phyloP scores from a whole-genome alignment of 2,888 invertebrate species.

The Gasteruption jaculator region DNA sequence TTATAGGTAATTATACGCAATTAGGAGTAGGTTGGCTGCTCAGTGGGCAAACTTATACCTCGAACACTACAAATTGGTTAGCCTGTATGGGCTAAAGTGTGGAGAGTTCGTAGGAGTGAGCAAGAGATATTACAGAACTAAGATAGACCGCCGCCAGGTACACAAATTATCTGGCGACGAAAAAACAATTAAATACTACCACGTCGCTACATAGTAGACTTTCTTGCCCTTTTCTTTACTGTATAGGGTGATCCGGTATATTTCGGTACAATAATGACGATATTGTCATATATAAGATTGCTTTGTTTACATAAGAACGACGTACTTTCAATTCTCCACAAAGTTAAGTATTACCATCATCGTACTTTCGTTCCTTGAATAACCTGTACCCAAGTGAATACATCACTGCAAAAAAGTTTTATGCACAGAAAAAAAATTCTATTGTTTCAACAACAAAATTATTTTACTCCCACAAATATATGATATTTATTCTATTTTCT shows the following conservation, averaged over 20 bases:
- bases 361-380: no score
- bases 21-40: conserved; percentile 43
- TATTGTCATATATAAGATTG: no score
- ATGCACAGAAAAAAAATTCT: no score
- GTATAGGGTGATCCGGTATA: conserved; percentile 33
- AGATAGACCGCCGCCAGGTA: conserved; percentile 39
- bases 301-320: no score
- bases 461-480: no score
- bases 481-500: no score
- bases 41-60: conserved; percentile 32
- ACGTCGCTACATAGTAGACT: conserved; percentile 41
- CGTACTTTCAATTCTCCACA: no score
- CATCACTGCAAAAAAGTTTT: no score
- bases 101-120: conserved; percentile 13
- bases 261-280: no score
- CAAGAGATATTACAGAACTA: conserved; percentile 11
- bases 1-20: conserved; percentile 49
- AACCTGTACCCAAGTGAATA: no score
- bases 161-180: conserved; percentile 48
- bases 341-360: no score
- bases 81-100: conserved; percentile 23
- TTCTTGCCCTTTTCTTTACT: conserved; percentile 23
- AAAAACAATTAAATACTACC: conserved; percentile 48
- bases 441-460: no score
- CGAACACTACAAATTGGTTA: conserved; percentile 36